phyloP scores from a whole-genome alignment of 2,888 invertebrate species.

The Gisinianus flammeolus region DNA sequence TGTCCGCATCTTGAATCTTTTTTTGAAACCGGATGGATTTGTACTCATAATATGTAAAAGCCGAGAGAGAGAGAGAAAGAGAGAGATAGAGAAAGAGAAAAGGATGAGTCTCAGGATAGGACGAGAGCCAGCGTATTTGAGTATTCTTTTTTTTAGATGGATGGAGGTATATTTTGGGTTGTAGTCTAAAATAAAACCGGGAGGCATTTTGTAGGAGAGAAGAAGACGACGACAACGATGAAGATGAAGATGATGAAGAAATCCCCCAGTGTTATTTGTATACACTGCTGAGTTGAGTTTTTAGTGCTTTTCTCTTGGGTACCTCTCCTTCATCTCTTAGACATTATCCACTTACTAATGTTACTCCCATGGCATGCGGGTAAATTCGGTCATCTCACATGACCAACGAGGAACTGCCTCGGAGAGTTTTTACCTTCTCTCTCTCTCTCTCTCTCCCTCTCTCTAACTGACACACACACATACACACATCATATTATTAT shows the following conservation, averaged over 20 bases:
- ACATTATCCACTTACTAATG: background rate
- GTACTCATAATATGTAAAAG: background rate
- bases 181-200: conserved; percentile 34
- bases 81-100: background rate
- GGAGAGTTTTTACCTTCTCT: background rate
- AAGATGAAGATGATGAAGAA: background rate
- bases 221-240: no score
- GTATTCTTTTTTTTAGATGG: conserved; percentile 21
- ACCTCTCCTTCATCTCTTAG: background rate
- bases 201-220: conserved; percentile 23
- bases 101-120: background rate
- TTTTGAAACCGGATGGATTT: no score
- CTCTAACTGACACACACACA: background rate
- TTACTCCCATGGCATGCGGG: background rate
- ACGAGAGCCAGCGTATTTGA: conserved; percentile 12
- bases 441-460: conserved; percentile 2
- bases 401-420: conserved; percentile 17
- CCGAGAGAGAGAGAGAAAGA: background rate
- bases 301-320: background rate
- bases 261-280: background rate
- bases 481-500: background rate
- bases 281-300: background rate
- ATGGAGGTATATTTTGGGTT: conserved; percentile 30
- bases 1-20: background rate
- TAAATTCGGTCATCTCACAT: conserved; percentile 31